phyloP scores from a whole-genome alignment of 2,888 invertebrate genomes.

The Kryphioiulus occultus region DNA sequence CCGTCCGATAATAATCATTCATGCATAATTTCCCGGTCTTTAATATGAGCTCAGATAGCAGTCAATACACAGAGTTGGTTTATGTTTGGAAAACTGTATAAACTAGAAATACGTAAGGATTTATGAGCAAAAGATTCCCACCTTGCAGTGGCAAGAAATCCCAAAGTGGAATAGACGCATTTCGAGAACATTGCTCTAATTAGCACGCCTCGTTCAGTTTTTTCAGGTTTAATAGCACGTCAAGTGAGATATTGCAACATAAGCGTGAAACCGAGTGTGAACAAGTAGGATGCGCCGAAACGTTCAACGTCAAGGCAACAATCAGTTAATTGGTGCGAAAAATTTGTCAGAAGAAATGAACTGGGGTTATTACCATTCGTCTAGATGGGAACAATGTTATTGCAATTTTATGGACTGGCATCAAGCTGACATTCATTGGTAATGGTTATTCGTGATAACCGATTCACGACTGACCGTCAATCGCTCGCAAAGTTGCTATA shows the following conservation, averaged over 20 bases:
- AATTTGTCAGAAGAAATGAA: too few relatives aligned
- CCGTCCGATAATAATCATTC: too few relatives aligned
- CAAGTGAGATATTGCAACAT: not conserved
- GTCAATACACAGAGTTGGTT: not conserved
- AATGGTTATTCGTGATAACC: too few relatives aligned
- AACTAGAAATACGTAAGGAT: not conserved
- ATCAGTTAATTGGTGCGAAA: too few relatives aligned
- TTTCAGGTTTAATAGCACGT: not conserved
- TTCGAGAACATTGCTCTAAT: not conserved
- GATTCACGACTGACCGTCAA: too few relatives aligned
- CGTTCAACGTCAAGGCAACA: not conserved
- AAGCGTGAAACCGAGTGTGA: not conserved
- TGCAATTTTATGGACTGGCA: too few relatives aligned
- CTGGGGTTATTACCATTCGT: too few relatives aligned
- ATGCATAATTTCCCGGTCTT: too few relatives aligned
- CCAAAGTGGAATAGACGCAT: not conserved
- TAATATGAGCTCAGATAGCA: too few relatives aligned
- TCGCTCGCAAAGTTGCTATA: not conserved
- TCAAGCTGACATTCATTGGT: too few relatives aligned
- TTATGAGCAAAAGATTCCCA: not conserved
- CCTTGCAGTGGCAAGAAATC: not conserved
- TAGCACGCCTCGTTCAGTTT: not conserved
- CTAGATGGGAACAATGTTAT: too few relatives aligned
- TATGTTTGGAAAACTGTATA: not conserved
- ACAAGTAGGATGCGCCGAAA: not conserved